Evolutionary conservation across 1,140 invertebrate species (phyloP).

Genomic region (Drosophila subpulchrella): DNA sequence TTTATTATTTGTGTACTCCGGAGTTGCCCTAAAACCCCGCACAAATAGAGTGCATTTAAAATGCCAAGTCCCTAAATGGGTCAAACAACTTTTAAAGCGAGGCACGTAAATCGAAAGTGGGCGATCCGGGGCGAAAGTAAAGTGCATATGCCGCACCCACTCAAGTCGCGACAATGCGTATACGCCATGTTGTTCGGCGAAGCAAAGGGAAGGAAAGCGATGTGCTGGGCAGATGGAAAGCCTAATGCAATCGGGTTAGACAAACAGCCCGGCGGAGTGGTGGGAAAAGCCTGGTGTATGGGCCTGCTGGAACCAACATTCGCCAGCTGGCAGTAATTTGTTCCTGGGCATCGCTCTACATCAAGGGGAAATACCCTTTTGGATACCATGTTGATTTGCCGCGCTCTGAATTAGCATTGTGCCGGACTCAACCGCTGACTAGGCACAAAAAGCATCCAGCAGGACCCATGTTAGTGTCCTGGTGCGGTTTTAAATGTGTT

Average conservation of each 20-base stretch:
- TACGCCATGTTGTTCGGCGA: constrained; percentile 62
- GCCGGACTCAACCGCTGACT: constrained; percentile 30
- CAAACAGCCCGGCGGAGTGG: constrained; percentile 19
- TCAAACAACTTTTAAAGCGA: constrained; percentile 64
- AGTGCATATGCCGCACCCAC: constrained; percentile 44
- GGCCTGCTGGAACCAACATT: constrained; percentile 67
- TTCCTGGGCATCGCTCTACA: background rate
- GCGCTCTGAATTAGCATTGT: constrained; percentile 35
- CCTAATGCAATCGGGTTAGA: constrained; percentile 64
- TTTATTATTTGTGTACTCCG: constrained; percentile 5
- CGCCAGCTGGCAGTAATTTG: constrained; percentile 27
- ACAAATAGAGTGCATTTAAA: constrained; percentile 62
- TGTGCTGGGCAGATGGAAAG: constrained; percentile 1
- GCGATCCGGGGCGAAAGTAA: constrained; percentile 46
- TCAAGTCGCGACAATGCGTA: constrained; percentile 69
- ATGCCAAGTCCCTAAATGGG: constrained; percentile 53
- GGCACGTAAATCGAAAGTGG: constrained; percentile 53
- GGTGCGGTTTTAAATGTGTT: constrained; percentile 69
- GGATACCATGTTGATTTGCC: background rate
- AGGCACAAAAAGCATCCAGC: constrained; percentile 21
- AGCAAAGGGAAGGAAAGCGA: background rate
- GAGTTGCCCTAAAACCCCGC: background rate
- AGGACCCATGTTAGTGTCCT: constrained; percentile 52
- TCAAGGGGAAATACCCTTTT: background rate
- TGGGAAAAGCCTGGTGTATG: constrained; percentile 36